phyloP scores from a whole-genome alignment of 1,140 invertebrate genomes.

The Meloidogyne exigua region DNA sequence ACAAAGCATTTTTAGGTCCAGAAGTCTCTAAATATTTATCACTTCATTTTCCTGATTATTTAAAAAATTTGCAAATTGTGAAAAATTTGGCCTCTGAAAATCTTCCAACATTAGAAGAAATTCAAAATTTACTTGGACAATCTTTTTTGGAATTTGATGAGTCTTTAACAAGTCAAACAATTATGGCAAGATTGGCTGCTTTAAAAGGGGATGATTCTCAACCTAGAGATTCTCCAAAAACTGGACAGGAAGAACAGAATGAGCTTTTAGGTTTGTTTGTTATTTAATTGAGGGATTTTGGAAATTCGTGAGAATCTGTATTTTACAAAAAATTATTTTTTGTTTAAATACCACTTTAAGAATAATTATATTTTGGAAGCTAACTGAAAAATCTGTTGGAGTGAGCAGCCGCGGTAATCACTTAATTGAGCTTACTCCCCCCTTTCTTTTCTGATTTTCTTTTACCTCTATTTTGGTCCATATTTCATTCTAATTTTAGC shows the following conservation, averaged over 20 bases:
- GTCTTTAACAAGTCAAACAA: not conserved
- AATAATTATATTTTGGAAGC: no score
- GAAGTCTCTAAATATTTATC: not conserved
- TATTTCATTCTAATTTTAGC: no score
- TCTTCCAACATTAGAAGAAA: not conserved
- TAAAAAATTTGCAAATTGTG: conserved; percentile 11
- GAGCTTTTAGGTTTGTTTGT: not conserved
- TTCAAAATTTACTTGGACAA: conserved; percentile 4
- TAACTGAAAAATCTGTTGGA: no score
- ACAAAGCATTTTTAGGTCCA: not conserved
- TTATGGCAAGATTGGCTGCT: not conserved
- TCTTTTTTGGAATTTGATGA: conserved; percentile 20
- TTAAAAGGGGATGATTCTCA: not conserved
- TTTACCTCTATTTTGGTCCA: no score
- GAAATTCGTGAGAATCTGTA: no score
- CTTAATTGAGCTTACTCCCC: no score
- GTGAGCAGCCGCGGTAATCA: no score
- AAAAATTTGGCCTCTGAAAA: not conserved
- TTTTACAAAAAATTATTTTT: no score
- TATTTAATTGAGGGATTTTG: not conserved
- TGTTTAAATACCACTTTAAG: no score
- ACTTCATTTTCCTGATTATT: conserved; percentile 14
- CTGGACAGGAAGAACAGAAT: not conserved
- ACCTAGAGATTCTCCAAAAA: not conserved
- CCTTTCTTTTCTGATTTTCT: no score